A percentile compares a stretch with the other conserved stretches of the same genome.
Conservation (phyloP, 2,888 invertebrate species). For the Phengaris arion region DNA sequence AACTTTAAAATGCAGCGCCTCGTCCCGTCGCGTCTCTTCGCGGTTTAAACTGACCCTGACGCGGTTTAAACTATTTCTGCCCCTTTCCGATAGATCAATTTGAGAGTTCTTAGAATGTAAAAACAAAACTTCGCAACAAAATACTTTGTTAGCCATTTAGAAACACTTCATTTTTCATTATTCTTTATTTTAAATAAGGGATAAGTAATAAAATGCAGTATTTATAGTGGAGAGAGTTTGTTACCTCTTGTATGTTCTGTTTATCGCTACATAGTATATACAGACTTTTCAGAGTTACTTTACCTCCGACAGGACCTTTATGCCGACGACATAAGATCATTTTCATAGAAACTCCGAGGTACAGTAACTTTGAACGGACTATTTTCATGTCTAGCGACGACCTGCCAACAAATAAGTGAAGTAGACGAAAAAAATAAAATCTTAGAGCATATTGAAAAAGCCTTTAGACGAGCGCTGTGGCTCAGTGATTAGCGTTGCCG, state of each 20-base stretch:
- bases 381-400: not conserved
- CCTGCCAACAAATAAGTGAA: not conserved
- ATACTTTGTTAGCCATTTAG: not conserved
- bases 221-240: constrained; percentile 9
- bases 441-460: not conserved
- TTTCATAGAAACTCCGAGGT: not conserved
- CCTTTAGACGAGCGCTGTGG: too few species aligned
- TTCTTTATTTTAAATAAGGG: not conserved
- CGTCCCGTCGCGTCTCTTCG: too few species aligned
- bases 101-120: not conserved
- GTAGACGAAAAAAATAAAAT: not conserved
- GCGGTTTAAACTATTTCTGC: too few species aligned
- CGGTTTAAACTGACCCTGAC: too few species aligned
- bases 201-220: not conserved
- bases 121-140: constrained; percentile 57
- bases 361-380: not conserved
- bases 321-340: not conserved
- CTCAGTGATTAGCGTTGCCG: too few species aligned
- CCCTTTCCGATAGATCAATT: too few species aligned
- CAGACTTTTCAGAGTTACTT: too few species aligned
- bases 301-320: too few species aligned
- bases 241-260: not conserved
- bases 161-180: not conserved
- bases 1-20: too few species aligned
- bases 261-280: not conserved